These are phyloP conservation scores for Aulostomus chinensis DNA, from an alignment of 2,797 vertebrate species.

Conservation along the genomic window DNA sequence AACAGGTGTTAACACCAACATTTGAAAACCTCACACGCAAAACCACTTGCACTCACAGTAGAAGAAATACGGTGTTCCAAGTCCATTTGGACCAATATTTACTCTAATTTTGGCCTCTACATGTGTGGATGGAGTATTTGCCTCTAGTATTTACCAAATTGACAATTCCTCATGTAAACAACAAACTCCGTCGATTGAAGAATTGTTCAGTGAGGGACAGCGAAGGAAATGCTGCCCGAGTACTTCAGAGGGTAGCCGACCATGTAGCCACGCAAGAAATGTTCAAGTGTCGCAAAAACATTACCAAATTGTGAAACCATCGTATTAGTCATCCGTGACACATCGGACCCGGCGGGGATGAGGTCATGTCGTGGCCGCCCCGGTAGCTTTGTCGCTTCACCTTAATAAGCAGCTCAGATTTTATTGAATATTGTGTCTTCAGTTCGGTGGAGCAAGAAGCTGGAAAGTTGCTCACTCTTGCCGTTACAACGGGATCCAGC, in stretches of 20 bases:
- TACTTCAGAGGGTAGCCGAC: slow-evolving; percentile 11
- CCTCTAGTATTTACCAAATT: too few relatives aligned
- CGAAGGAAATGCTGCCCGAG: slow-evolving; percentile 24
- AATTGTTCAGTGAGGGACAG: slow-evolving; percentile 12
- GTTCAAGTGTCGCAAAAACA: slow-evolving; percentile 40
- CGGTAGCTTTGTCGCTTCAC: background rate
- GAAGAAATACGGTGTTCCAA: too few relatives aligned
- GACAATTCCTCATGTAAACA: too few relatives aligned
- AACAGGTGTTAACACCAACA: slow-evolving; percentile 57
- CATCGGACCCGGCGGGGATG: slow-evolving; percentile 8
- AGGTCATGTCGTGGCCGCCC: slow-evolving; percentile 13
- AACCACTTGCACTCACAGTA: too few relatives aligned
- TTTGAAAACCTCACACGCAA: too few relatives aligned
- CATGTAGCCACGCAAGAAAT: slow-evolving; percentile 29
- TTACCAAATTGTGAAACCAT: slow-evolving; percentile 40
- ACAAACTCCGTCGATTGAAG: background rate
- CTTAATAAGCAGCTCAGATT: background rate
- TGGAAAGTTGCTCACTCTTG: slow-evolving; percentile 51
- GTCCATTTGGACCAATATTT: too few relatives aligned
- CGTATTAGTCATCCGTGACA: slow-evolving; percentile 52
- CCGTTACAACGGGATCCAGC: slow-evolving; percentile 38
- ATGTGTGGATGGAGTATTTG: too few relatives aligned
- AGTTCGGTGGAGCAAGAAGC: slow-evolving; percentile 16
- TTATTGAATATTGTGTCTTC: too few relatives aligned
- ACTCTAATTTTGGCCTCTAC: too few relatives aligned